Evolutionary conservation across 1,140 invertebrate genomes (phyloP), one percentile per base, ranked within the genome.

Genomic region (Pectinophora gossypiella): DNA sequence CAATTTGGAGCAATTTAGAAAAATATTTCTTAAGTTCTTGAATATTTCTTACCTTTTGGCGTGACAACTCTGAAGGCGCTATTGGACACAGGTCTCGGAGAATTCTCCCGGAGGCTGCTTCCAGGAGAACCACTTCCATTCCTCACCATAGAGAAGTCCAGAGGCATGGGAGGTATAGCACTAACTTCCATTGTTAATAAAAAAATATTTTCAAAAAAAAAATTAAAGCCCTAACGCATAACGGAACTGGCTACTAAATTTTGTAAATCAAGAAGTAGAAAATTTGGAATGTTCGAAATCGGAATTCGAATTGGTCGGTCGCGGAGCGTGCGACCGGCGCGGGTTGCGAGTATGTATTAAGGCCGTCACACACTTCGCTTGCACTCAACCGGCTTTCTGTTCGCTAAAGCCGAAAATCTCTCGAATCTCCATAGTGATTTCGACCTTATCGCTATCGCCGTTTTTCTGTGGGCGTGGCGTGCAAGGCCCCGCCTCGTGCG

Each of bases 71-170:
- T 78, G 60, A 89, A 89, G 40, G 87, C 87, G 75, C 87, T 89
- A 48, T 80, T 82, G 9, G 84, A 80, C 10, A 84, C 77, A 12
- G 81, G 76, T 35, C 85, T 73, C 42, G 87, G 87, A 4, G 85
- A 88, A 12, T 56, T 65, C 23, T 79, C 78, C 47, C 79, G 66
- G 15, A 84, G 42, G 4, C 51, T 52, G 7, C 23, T 40, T 9
- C 61, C 68, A 5, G 83, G 75, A 3, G 85, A 79, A 15, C 69
- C 64, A 48, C 69, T 71, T 18, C 71, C 72, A 50, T 54, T 85
- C 47, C 86, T 62, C 58, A 87, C 87, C 80, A 89, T 85, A 5
- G 85, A 88, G 68, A 89, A 89, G 84, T 89, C 87, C 78, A 89
- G 60, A 54, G 87, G 87, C 87, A 89, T 88, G 50, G 85, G 87